Evolutionary conservation across 2,888 invertebrate species (phyloP).

Genomic region (Erynnis tages): DNA sequence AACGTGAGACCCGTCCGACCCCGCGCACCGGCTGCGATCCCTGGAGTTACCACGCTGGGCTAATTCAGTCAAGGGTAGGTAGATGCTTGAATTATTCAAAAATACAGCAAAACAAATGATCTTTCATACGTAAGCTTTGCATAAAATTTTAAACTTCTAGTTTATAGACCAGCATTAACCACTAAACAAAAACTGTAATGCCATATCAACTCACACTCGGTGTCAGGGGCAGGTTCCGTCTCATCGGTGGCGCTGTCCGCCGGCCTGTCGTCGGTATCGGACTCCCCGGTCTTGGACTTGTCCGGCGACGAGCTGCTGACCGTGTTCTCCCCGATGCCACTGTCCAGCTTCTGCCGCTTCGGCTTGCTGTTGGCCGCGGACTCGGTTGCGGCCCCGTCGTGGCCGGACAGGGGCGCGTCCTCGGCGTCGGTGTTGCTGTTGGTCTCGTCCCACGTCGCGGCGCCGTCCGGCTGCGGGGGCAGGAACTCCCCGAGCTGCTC

Average conservation of each 20-base stretch:
- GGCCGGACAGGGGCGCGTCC: conserved; percentile 20
- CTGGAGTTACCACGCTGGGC: too few relatives aligned
- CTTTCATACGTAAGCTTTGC: too few relatives aligned
- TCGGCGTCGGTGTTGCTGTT: conserved; percentile 21
- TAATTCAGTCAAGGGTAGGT: too few relatives aligned
- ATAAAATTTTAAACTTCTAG: too few relatives aligned
- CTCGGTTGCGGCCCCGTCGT: conserved; percentile 21
- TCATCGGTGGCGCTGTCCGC: conserved; percentile 36
- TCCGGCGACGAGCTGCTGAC: conserved; percentile 47
- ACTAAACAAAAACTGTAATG: too few relatives aligned
- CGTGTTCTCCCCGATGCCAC: conserved; percentile 78
- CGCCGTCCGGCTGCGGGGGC: conserved; percentile 7
- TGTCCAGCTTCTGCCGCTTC: conserved; percentile 82
- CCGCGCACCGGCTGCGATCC: too few relatives aligned
- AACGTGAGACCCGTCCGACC: too few relatives aligned
- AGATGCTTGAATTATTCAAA: too few relatives aligned
- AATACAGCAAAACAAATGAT: too few relatives aligned
- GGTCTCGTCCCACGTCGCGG: conserved; percentile 31
- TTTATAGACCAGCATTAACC: too few relatives aligned
- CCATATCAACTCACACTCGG: neutral
- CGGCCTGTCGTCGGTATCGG: conserved; percentile 15
- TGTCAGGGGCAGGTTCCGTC: conserved; percentile 20
- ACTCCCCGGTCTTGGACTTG: conserved; percentile 39
- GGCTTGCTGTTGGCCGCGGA: conserved; percentile 33
- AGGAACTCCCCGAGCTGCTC: neutral